A percentile compares a stretch with the other conserved stretches of the same genome.
These are phyloP conservation scores for Drosophila funebris DNA, from an alignment of 1,140 invertebrate species.

Conservation along the genomic window DNA sequence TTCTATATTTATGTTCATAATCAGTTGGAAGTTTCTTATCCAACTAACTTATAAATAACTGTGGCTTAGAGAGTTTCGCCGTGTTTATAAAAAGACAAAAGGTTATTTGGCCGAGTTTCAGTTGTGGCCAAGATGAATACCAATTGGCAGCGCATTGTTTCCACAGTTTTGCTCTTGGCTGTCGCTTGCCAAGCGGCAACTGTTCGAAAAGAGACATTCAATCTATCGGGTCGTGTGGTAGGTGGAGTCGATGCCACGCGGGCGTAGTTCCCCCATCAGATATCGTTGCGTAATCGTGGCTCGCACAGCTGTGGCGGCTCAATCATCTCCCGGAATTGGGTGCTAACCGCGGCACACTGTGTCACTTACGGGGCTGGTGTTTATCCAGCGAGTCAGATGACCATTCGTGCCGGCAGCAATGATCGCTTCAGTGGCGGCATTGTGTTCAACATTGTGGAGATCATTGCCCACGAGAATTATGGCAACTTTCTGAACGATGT, in stretches of 20 bases:
- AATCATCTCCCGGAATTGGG: background rate
- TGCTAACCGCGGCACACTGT: slow-evolving; percentile 3
- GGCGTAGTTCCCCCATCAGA: slow-evolving; percentile 58
- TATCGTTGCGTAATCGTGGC: slow-evolving; percentile 20
- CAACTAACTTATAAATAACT: too few species aligned
- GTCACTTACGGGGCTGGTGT: slow-evolving; percentile 2
- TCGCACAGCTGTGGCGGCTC: background rate
- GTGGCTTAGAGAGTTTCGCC: too few species aligned
- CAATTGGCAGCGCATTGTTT: too few species aligned
- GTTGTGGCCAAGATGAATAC: too few species aligned
- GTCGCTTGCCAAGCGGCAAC: too few species aligned
- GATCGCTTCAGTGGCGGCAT: slow-evolving; percentile 62
- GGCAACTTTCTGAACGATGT: slow-evolving; percentile 84
- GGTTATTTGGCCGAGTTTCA: too few species aligned
- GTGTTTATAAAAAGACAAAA: too few species aligned
- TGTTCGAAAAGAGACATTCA: too few species aligned
- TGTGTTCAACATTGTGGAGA: slow-evolving; percentile 27
- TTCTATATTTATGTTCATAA: too few species aligned
- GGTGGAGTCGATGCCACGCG: slow-evolving; percentile 43
- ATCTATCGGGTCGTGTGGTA: slow-evolving; percentile 37
- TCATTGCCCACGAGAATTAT: slow-evolving; percentile 82
- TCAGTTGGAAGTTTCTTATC: too few species aligned
- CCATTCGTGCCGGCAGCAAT: slow-evolving; percentile 54
- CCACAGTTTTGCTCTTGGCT: too few species aligned
- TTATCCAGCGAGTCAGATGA: slow-evolving; percentile 19